Conservation (phyloP, 2,113 vertebrate species). For the Platysternon megacephalum region DNA sequence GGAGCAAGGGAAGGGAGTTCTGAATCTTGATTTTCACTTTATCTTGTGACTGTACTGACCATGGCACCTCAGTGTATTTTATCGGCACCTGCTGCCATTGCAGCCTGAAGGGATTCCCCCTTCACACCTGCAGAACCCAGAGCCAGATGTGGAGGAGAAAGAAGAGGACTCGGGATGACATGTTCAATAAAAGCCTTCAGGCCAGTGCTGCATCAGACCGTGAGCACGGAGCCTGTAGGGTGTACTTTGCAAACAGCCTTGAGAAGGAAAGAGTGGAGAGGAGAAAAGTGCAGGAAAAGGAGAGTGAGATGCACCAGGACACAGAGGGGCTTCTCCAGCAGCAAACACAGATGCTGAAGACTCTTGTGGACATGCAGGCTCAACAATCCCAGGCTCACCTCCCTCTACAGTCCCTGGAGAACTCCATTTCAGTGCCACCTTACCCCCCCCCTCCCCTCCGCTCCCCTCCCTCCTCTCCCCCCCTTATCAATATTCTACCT, state of each 20-base stretch:
- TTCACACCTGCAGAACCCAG: too few relatives aligned
- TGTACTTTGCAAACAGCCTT: neutral
- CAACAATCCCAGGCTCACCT: neutral
- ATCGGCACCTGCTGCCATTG: too few relatives aligned
- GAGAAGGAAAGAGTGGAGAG: neutral
- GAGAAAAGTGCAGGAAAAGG: neutral
- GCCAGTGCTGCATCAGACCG: too few relatives aligned
- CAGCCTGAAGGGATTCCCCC: too few relatives aligned
- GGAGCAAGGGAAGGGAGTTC: too few relatives aligned
- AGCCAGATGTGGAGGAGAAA: too few relatives aligned
- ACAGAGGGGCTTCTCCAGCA: neutral
- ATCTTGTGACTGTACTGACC: too few relatives aligned
- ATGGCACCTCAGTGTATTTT: too few relatives aligned
- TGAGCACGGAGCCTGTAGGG: neutral
- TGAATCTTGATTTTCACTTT: too few relatives aligned
- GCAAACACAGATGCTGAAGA: neutral
- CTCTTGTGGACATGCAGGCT: neutral
- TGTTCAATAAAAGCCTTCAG: too few relatives aligned
- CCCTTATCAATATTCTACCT: neutral
- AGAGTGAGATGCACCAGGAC: neutral
- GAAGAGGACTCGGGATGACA: too few relatives aligned
- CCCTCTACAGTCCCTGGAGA: neutral
- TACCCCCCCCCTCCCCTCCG: rapidly evolving
- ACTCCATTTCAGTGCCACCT: neutral
- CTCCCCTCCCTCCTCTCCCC: too few relatives aligned